phyloP scores from a whole-genome alignment of 1,140 invertebrate species.

The Proales similis region DNA sequence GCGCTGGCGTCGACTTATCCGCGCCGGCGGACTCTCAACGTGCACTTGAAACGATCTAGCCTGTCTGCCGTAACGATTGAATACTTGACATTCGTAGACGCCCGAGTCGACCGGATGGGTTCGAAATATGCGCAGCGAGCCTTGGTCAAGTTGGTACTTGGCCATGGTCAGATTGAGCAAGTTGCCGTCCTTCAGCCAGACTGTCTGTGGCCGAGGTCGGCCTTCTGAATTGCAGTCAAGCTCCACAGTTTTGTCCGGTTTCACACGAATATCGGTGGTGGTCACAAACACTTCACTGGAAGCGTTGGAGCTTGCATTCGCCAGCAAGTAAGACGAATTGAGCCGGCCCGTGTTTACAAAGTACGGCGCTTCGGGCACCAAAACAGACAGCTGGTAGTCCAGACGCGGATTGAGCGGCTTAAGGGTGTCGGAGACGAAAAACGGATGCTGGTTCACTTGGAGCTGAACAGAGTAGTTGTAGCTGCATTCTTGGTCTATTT shows the following conservation, averaged over 20 bases:
- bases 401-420: slow-evolving; percentile 1
- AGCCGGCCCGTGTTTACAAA: slow-evolving; percentile 3
- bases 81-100: slow-evolving; percentile 13
- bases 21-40: background rate
- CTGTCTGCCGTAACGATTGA: background rate
- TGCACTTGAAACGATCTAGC: slow-evolving; percentile 8
- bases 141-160: background rate
- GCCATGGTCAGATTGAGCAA: background rate
- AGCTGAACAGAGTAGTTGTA: slow-evolving; percentile 10
- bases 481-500: background rate
- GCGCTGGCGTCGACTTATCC: background rate
- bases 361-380: background rate
- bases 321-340: no score
- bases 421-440: background rate
- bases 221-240: slow-evolving; percentile 8
- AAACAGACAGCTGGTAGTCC: background rate
- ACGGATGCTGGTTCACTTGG: slow-evolving; percentile 10
- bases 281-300: background rate
- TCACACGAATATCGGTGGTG: slow-evolving; percentile 2
- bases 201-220: slow-evolving; percentile 1
- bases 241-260: slow-evolving; percentile 10
- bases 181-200: slow-evolving; percentile 14
- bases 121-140: background rate
- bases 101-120: slow-evolving; percentile 31
- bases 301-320: background rate